Percentiles rank a stretch among this genome's conserved stretches.
These are phyloP conservation scores for Solenodon paradoxus DNA, from an alignment of 2,113 vertebrate genomes.

Conservation along the genomic window DNA sequence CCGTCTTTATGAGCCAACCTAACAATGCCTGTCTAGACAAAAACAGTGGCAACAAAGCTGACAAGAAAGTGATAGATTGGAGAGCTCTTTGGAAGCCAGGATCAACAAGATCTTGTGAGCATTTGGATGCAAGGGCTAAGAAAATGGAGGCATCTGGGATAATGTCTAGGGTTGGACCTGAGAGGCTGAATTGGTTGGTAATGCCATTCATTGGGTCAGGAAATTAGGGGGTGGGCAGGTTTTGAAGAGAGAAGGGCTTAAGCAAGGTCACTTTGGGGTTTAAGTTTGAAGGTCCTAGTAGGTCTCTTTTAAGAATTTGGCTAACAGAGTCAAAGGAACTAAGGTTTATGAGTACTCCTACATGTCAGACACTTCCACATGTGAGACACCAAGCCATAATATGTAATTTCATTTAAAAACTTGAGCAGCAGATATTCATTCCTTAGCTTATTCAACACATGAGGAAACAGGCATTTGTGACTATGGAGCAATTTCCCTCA, in stretches of 20 bases:
- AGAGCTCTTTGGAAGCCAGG: background rate
- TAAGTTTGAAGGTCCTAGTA: background rate
- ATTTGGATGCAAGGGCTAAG: background rate
- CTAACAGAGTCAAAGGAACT: background rate
- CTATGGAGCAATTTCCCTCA: background rate
- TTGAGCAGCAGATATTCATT: background rate
- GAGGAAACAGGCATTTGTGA: background rate
- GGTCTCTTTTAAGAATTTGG: background rate
- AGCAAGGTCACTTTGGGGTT: background rate
- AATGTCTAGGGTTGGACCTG: background rate
- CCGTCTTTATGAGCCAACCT: too few relatives aligned
- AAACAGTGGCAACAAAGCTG: background rate
- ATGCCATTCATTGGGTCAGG: background rate
- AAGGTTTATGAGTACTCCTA: background rate
- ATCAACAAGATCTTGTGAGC: background rate
- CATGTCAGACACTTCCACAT: too few relatives aligned
- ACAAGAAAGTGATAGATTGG: background rate
- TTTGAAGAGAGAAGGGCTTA: background rate
- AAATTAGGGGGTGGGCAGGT: background rate
- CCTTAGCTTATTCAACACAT: background rate
- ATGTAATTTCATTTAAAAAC: background rate
- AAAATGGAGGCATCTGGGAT: background rate
- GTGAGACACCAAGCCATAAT: too few relatives aligned
- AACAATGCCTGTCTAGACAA: background rate
- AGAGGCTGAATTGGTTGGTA: background rate